Evolutionary conservation across 2,113 vertebrate species (phyloP).

Genomic region (Spilogale gracilis): DNA sequence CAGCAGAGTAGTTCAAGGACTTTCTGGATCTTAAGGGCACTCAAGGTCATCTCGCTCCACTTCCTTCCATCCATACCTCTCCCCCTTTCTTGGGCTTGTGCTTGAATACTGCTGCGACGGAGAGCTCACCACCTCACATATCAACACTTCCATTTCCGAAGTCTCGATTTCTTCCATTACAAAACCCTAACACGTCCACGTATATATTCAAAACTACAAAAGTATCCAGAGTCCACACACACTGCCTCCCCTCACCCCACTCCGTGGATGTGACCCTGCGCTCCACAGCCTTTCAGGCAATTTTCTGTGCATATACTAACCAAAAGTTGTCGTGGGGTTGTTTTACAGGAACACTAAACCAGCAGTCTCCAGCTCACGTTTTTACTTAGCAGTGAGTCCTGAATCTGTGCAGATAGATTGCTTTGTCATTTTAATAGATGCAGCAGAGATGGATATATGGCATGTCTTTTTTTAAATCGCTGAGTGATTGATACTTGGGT

Average conservation of each 20-base stretch:
- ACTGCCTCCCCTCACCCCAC: background rate
- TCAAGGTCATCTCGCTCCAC: background rate
- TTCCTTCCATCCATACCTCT: background rate
- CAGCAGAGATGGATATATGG: background rate
- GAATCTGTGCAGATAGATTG: background rate
- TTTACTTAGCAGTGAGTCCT: background rate
- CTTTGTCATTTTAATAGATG: conserved; percentile 23
- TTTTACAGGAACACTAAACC: background rate
- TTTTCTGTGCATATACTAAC: background rate
- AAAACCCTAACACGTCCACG: background rate
- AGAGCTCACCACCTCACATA: background rate
- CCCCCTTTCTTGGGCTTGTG: background rate
- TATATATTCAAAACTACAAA: background rate
- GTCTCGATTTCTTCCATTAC: background rate
- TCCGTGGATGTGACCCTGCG: background rate
- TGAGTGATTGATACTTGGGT: background rate
- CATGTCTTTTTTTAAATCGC: background rate
- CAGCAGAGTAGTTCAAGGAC: background rate
- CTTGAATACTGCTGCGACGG: background rate
- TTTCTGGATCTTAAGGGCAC: background rate
- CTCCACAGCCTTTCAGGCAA: background rate
- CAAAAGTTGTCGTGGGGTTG: background rate
- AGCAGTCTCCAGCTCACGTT: background rate
- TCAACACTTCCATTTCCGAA: background rate
- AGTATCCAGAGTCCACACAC: background rate